Conservation (phyloP, 1,140 invertebrate species). For the Macrobrachium nipponense region DNA sequence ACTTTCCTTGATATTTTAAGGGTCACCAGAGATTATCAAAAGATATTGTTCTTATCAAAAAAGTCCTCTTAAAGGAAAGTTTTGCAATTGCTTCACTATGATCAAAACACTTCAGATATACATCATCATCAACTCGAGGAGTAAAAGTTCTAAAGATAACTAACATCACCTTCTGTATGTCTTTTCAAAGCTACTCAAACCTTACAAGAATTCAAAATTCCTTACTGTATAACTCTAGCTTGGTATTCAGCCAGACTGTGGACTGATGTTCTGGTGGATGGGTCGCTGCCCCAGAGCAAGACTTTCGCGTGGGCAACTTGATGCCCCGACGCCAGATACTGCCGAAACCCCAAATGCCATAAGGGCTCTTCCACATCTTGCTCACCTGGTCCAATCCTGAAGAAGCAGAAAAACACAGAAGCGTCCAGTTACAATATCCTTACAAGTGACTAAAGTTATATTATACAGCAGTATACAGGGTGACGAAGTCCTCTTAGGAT, state of each 20-base stretch:
- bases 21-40: too few relatives aligned
- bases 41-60: too few relatives aligned
- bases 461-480: too few relatives aligned
- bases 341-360: slow-evolving; percentile 48
- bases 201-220: neutral
- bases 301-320: slow-evolving; percentile 60
- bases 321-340: slow-evolving; percentile 61
- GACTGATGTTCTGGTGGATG: slow-evolving; percentile 52
- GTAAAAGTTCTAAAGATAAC: too few relatives aligned
- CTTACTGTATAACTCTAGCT: slow-evolving; percentile 52
- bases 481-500: neutral
- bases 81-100: too few relatives aligned
- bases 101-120: too few relatives aligned
- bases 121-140: too few relatives aligned
- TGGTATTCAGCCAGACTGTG: slow-evolving; percentile 56
- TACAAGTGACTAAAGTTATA: too few relatives aligned
- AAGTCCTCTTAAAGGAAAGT: too few relatives aligned
- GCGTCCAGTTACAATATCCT: too few relatives aligned
- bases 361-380: slow-evolving; percentile 6
- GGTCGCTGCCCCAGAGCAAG: slow-evolving; percentile 57
- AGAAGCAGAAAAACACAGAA: too few relatives aligned
- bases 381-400: slow-evolving; percentile 53
- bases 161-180: neutral
- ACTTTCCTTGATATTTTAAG: too few relatives aligned
- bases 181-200: neutral